These are phyloP conservation scores for Caenorhabditis macrosperma DNA, from an alignment of 2,888 invertebrate genomes.

Conservation along the genomic window DNA sequence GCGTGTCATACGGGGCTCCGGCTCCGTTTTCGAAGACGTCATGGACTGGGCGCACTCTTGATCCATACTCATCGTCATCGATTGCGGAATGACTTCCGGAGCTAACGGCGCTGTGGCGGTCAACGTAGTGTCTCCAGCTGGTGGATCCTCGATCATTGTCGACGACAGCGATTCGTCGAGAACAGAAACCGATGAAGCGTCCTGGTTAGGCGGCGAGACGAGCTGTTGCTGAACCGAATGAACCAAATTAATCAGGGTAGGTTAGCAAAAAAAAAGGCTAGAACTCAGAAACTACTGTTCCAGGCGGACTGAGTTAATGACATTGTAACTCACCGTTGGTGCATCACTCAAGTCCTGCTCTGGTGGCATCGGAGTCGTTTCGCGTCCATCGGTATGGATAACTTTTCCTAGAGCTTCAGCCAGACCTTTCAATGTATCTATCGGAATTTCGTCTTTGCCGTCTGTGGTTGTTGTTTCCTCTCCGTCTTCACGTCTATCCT, in stretches of 20 bases:
- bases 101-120: slow-evolving; percentile 1
- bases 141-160: slow-evolving; percentile 27
- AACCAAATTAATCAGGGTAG: slow-evolving; percentile 22
- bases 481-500: slow-evolving; percentile 44
- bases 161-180: slow-evolving; percentile 7
- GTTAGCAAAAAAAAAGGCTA: slow-evolving; percentile 15
- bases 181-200: slow-evolving; percentile 8
- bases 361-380: slow-evolving; percentile 67
- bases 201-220: slow-evolving; percentile 57
- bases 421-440: slow-evolving; percentile 75
- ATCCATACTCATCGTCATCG: slow-evolving; percentile 43
- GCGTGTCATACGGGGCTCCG: slow-evolving; percentile 41
- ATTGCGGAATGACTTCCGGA: slow-evolving; percentile 17
- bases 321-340: slow-evolving; percentile 15
- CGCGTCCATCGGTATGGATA: slow-evolving; percentile 70
- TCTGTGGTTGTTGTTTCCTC: slow-evolving; percentile 29
- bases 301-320: neutral
- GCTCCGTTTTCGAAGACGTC: slow-evolving; percentile 50
- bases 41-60: slow-evolving; percentile 54
- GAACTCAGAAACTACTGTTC: neutral
- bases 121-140: slow-evolving; percentile 10
- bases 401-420: slow-evolving; percentile 75
- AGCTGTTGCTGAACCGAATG: slow-evolving; percentile 46
- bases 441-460: slow-evolving; percentile 65
- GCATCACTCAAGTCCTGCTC: slow-evolving; percentile 46